Conservation (phyloP, 2,888 invertebrate species). For the Teleogryllus oceanicus region DNA sequence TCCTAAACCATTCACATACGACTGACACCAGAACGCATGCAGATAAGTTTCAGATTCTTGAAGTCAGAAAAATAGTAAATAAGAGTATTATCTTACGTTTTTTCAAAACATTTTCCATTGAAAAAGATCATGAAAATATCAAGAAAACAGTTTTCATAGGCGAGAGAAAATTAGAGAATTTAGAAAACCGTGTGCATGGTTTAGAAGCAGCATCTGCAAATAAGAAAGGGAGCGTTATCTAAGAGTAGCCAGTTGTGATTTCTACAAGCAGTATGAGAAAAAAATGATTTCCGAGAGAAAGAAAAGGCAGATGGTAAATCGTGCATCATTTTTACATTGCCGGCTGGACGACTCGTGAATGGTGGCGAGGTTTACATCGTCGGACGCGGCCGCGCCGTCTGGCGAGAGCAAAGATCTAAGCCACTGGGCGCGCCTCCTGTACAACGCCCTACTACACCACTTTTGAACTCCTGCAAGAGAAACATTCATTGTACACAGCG, state of each 20-base stretch:
- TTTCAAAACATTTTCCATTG: too few species aligned
- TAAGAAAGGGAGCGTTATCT: not conserved
- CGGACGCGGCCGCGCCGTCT: not conserved
- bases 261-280: not conserved
- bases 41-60: too few species aligned
- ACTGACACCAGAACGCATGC: too few species aligned
- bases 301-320: constrained; percentile 12
- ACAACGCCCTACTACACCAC: constrained; percentile 18
- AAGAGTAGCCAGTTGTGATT: not conserved
- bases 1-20: constrained; percentile 6
- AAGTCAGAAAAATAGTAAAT: too few species aligned
- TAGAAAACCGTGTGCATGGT: not conserved
- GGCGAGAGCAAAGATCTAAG: constrained; percentile 1
- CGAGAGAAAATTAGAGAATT: too few species aligned
- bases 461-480: constrained; percentile 11
- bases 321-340: constrained; percentile 18
- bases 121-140: too few species aligned
- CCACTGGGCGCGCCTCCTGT: not conserved
- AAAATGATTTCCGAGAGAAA: constrained; percentile 8
- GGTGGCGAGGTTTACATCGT: not conserved
- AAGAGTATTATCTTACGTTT: too few species aligned
- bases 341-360: constrained; percentile 1
- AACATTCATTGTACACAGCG: not conserved
- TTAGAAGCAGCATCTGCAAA: not conserved
- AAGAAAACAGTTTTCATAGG: too few species aligned